Base-by-base conservation (phyloP, 2,888 invertebrate genomes). In the Congeria kusceri region DNA sequence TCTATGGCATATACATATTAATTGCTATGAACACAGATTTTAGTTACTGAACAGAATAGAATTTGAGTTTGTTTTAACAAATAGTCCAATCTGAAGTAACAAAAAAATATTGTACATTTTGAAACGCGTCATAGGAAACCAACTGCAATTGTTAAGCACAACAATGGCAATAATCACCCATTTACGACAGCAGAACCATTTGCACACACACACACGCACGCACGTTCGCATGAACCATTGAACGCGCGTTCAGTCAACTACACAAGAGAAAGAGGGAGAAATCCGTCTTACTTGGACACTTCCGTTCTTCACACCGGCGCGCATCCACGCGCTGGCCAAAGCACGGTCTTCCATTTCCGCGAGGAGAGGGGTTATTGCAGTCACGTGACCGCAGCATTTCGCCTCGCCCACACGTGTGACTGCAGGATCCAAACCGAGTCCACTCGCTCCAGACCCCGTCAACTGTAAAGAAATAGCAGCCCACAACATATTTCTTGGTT, bases 371-470 rank as follows among this genome's bases (percentile, higher is more conserved):
- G 76, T 86, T 86, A 82, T 89, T 87, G 68, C 93, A 92, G 13
- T 70, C 58, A 27, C 93, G 82, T 13, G 73, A 86, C 65, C 90
- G 82, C 29, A 74, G 82, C 86, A 86, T 88, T 7, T 71, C 70
- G n/a, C 92, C 92, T 25, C 72, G 80, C 5, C 91, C 92, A 80
- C 92, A 93, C 3, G 92, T 89, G 53, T 76, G 86, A 81, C 89
- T 91, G 77, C 92, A 93, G 18, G 64, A 63, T 18, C 87, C 83
- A 68, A 86, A 91, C 25, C 87, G 68, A 11, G 89, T 82, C 92
- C 92, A 93, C n/a, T 78, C 80, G 1, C 89, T 85, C 92, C 92
- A 92, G 44, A 77, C 64, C 1, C 92, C 92, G 68, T 92, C 87
- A 61, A 92, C 92, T 92, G 76, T 11, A 56, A 58, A 4, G 25